A percentile compares a stretch with the other conserved stretches of the same genome.
These are phyloP conservation scores for Simalia tracyae DNA, from an alignment of 2,797 vertebrate species.

Conservation along the genomic window DNA sequence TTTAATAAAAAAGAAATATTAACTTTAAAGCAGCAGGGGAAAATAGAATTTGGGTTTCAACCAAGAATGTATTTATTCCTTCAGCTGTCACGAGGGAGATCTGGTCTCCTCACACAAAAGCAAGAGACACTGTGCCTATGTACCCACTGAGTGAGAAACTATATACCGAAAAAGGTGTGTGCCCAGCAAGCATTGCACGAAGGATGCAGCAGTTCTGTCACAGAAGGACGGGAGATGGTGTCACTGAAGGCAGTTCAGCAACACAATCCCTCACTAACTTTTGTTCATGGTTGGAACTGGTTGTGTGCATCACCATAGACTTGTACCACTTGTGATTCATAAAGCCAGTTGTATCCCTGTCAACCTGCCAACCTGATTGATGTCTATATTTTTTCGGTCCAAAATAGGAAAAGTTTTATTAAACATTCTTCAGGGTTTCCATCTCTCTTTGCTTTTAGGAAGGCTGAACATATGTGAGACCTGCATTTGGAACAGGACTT, in stretches of 20 bases:
- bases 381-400: not conserved
- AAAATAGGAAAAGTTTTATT: not conserved
- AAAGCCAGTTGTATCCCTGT: not conserved
- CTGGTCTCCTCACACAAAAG: not conserved
- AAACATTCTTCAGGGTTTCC: not conserved
- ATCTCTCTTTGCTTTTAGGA: not conserved
- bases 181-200: not conserved
- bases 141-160: not conserved
- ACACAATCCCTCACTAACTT: not conserved
- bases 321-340: not conserved
- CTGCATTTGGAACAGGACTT: not conserved
- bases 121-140: not conserved
- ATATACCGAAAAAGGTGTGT: not conserved
- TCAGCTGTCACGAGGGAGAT: not conserved
- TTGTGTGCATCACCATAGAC: too few relatives aligned
- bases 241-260: not conserved
- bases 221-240: not conserved
- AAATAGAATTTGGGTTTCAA: not conserved
- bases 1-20: not conserved
- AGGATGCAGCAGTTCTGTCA: not conserved
- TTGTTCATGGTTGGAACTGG: not conserved
- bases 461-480: not conserved
- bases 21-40: not conserved
- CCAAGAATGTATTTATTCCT: not conserved
- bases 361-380: not conserved